Percentiles rank a stretch among this genome's conserved stretches.
Conservation (phyloP, 2,888 invertebrate species). For the Andrena praecox region DNA sequence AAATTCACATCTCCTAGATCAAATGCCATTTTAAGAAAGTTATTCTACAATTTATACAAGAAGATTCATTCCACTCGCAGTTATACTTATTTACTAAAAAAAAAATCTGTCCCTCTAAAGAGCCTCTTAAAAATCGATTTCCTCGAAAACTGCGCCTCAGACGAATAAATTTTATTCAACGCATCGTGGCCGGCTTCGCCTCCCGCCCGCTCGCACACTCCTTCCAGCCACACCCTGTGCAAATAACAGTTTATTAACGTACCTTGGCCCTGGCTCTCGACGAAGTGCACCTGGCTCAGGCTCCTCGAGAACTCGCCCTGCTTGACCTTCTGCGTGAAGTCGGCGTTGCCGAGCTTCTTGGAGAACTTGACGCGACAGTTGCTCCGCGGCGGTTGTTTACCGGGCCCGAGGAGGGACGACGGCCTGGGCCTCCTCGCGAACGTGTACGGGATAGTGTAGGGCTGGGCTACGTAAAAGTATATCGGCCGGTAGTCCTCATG, state of each 20-base stretch:
- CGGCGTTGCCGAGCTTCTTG: conserved; percentile 79
- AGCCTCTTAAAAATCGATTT: too few species aligned
- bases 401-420: conserved; percentile 76
- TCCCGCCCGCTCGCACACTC: too few species aligned
- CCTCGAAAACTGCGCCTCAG: too few species aligned
- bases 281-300: conserved; percentile 81
- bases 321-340: conserved; percentile 82
- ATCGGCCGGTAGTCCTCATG: conserved; percentile 82
- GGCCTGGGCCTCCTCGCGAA: conserved; percentile 80
- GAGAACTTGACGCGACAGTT: conserved; percentile 81
- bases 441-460: conserved; percentile 82
- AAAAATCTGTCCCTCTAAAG: too few species aligned
- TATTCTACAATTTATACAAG: too few species aligned
- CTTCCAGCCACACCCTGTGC: too few species aligned
- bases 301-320: conserved; percentile 82
- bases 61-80: too few species aligned
- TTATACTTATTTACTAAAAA: too few species aligned
- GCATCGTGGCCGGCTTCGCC: too few species aligned
- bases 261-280: conserved; percentile 80
- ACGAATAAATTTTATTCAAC: too few species aligned
- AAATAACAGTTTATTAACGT: conserved; percentile 27
- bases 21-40: too few species aligned
- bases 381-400: conserved; percentile 68
- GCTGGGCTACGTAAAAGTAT: conserved; percentile 83
- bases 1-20: too few species aligned